Evolutionary conservation across 2,797 vertebrate species (phyloP), one percentile per base, ranked within the genome.

Genomic region (Sciurus carolinensis): DNA sequence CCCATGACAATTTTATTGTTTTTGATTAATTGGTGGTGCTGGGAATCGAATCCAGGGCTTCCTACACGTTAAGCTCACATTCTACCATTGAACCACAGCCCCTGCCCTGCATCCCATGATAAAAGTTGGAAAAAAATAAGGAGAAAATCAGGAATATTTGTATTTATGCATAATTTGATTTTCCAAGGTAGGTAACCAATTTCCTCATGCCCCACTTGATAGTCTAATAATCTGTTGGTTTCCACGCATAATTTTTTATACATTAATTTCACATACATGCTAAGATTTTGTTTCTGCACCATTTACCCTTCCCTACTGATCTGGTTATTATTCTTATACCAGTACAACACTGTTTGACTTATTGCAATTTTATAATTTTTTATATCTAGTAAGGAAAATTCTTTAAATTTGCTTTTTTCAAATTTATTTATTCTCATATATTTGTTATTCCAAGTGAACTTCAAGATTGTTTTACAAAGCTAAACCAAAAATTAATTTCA

Each of bases 401-500:
- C 39, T 96, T 76, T 66, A 17, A 82, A 72, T 72, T 76, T 75
- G 44, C 5, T 95, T 18, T 75, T 91, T 64, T 88, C 62, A 73
- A 84, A 67, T 77, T 84, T 87, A 82, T 72, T 90, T 75, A 75
- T 91, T 84, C 84, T 88, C 50, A 59, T 62, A 50, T 62, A 57
- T 50, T 57, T 95, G 17, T 57, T 57, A 57, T 83, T 77, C 57
- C 62, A 93, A 71, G 42, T 91, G 69, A 95, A 91, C 24, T 47
- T 87, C 30, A 95, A 33, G 28, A 71, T 44, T 92, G 17, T 94
- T 82, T 88, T 76, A 24, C 47, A 72, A 95, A 62, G 24, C 50
- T 73, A 52, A 91, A 81, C 59, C 17, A 89, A 85, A 94, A n/a
- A 42, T 62, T n/a, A 79, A 79, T 71, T 93, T 90, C 28, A 69